Conservation (phyloP, 2,888 invertebrate species). For the Metacarcinus magister region DNA sequence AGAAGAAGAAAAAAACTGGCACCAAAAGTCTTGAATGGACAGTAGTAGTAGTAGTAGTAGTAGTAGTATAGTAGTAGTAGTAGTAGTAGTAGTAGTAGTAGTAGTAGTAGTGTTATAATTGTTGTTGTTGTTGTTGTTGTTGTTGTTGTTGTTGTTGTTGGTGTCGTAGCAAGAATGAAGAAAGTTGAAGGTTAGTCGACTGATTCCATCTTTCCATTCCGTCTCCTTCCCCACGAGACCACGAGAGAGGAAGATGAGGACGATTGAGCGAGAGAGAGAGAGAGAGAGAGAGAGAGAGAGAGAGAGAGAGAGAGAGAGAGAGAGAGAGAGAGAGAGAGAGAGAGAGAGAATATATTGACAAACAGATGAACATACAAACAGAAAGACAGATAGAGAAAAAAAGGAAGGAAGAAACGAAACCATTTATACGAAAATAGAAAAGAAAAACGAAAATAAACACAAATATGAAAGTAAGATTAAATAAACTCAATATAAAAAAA, state of each 20-base stretch:
- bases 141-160: not conserved
- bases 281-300: not conserved
- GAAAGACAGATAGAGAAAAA: not conserved
- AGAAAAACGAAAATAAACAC: no score
- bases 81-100: conserved; percentile 30
- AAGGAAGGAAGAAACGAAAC: not conserved
- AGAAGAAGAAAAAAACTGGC: not conserved
- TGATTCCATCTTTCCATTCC: not conserved
- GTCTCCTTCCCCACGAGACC: not conserved
- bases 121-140: not conserved
- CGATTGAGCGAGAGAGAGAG: not conserved
- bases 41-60: conserved; percentile 27
- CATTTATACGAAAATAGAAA: no score
- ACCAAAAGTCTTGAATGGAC: not conserved
- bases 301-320: conserved; percentile 26
- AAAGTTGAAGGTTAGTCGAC: not conserved
- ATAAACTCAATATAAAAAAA: no score
- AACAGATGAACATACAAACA: not conserved
- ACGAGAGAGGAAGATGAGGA: not conserved
- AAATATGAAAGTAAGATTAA: no score
- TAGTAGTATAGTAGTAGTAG: conserved; percentile 39
- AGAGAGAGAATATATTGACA: not conserved
- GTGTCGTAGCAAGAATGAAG: not conserved
- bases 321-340: conserved; percentile 26
- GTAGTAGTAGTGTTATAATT: not conserved